Percentiles rank a stretch among this genome's conserved stretches.
Conservation (phyloP, 2,113 vertebrate genomes). For the Xerus inauris region DNA sequence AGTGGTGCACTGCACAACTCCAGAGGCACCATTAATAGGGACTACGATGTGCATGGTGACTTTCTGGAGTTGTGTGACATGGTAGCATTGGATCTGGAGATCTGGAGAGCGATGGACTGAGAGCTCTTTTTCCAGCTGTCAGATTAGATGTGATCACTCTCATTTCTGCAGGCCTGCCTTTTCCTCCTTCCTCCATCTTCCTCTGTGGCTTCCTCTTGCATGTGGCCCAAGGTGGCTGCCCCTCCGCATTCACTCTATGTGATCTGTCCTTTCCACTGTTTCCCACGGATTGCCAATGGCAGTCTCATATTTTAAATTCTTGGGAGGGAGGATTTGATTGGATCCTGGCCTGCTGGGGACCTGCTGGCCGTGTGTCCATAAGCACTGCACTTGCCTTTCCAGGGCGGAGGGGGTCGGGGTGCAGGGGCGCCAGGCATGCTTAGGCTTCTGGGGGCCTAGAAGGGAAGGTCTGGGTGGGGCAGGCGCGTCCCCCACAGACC, state of each 20-base stretch:
- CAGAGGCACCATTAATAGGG: neutral
- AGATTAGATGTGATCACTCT: neutral
- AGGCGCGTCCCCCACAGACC: no score
- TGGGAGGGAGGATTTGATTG: neutral
- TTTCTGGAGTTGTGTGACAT: neutral
- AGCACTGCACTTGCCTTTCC: neutral
- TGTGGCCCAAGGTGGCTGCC: neutral
- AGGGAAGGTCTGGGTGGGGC: no score
- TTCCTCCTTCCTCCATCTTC: neutral
- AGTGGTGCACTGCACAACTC: neutral
- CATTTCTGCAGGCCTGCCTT: neutral
- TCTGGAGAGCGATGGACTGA: neutral
- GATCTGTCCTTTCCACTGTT: neutral
- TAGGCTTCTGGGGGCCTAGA: no score
- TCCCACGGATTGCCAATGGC: neutral
- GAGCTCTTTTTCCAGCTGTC: neutral
- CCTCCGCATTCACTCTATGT: accelerated
- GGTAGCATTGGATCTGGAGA: neutral
- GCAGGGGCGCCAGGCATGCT: no score
- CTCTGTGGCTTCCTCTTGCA: neutral
- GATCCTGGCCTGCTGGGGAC: neutral
- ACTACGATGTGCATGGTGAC: neutral
- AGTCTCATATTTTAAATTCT: neutral
- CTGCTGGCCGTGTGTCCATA: neutral
- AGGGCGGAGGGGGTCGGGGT: no score